Evolutionary conservation across 2,888 invertebrate genomes (phyloP), one percentile per base, ranked within the genome.

Genomic region (Elegia similella): DNA sequence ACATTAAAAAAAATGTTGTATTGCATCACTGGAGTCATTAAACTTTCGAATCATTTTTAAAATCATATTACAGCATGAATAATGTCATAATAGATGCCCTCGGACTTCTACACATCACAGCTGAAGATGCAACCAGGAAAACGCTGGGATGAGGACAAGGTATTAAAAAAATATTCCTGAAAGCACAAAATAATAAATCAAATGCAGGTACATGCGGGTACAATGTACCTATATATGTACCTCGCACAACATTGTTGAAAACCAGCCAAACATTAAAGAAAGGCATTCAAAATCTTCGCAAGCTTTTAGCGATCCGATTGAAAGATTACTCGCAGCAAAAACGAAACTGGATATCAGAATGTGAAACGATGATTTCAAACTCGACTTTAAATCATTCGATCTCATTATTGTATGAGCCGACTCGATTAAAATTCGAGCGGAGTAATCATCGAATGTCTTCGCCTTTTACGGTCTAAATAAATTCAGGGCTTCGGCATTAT

Each of bases 311-410:
- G 52, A 52, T 55, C 7, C 32, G 54, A 55, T 55, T 55, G 54
- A 55, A 55, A 55, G 54, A 55, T 55, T 55, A 55, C 44, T 16
- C 32, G 30, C 44, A 32, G 30, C 54, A 55, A 55, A 55, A 55
- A 55, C 54, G 7, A 55, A 55, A 46, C 54, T 32, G 32, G 32
- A 44, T 54, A 10, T 32, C 54, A 43, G 54, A 44, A 55, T 55
- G 54, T 55, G 17, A 44, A 54, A 54, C 16, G 54, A 12, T 32
- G 43, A 43, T 48, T 55, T 48, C 48, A 34, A 47, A 38, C 48
- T 56, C 48, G 55, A 48, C 48, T 48, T 47, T 38, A 42, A 56
- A 48, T 47, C 48, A 48, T 15, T 56, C 48, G 42, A 48, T 56
- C 30, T 48, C 56, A 48, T 56, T 56, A 56, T 30, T 46, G 55